phyloP scores from a whole-genome alignment of 2,797 vertebrate genomes.

The Morelia viridis region DNA sequence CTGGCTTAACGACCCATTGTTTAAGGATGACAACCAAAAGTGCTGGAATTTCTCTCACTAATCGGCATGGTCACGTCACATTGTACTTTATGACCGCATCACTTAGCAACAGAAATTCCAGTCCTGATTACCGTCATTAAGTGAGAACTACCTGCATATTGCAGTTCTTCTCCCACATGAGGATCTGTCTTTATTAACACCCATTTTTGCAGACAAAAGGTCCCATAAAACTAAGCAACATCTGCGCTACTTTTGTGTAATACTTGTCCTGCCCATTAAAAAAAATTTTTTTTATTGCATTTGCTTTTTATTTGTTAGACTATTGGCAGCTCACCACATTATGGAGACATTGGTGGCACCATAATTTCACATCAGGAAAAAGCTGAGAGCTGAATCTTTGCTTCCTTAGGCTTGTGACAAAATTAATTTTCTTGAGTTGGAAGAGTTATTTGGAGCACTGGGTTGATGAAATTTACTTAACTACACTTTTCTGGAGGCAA shows the following conservation, averaged over 20 bases:
- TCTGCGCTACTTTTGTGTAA: background rate
- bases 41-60: background rate
- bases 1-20: background rate
- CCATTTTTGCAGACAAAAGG: background rate
- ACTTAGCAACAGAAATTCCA: background rate
- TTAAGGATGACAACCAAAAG: background rate
- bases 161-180: background rate
- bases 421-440: conserved; percentile 10
- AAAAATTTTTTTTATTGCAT: background rate
- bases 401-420: conserved; percentile 9
- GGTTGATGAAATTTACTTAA: conserved; percentile 35
- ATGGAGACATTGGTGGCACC: background rate
- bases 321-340: background rate
- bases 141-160: background rate
- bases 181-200: background rate
- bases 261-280: background rate
- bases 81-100: background rate
- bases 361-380: background rate
- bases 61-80: background rate
- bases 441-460: conserved; percentile 12
- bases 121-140: background rate
- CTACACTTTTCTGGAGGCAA: conserved; percentile 18
- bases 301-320: background rate
- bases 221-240: background rate
- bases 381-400: background rate